phyloP scores from a whole-genome alignment of 2,888 invertebrate species.

The Diplazon laetatorius region DNA sequence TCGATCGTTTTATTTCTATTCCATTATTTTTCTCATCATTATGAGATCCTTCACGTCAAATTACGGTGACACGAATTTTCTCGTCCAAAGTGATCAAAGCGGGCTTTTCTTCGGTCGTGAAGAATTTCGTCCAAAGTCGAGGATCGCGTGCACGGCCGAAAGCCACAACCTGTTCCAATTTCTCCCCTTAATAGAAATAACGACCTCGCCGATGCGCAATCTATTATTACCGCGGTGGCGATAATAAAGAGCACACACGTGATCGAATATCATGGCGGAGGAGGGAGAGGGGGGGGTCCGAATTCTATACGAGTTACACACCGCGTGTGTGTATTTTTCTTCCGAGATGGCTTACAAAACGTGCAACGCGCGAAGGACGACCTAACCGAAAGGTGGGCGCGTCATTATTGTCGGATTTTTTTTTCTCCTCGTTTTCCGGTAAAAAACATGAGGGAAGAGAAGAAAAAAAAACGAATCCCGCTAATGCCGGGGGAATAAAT shows the following conservation, averaged over 20 bases:
- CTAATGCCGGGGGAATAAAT: constrained; percentile 39
- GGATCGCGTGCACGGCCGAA: constrained; percentile 69
- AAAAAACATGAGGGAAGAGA: constrained; percentile 54
- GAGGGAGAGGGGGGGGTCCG: constrained; percentile 12
- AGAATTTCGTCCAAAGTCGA: constrained; percentile 16
- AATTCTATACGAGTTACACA: constrained; percentile 30
- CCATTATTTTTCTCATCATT: no score
- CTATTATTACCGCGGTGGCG: constrained; percentile 47
- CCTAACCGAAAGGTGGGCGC: constrained; percentile 45
- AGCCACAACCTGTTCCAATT: constrained; percentile 74
- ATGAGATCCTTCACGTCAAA: not conserved
- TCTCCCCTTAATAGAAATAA: constrained; percentile 56
- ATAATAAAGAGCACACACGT: constrained; percentile 62
- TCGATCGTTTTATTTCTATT: no score
- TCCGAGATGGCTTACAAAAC: constrained; percentile 30
- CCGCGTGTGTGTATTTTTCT: constrained; percentile 10
- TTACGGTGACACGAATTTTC: not conserved
- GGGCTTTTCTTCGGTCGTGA: constrained; percentile 3
- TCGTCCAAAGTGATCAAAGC: not conserved
- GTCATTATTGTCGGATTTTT: constrained; percentile 58
- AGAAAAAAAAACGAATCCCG: constrained; percentile 15
- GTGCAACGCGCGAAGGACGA: constrained; percentile 35
- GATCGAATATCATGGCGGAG: constrained; percentile 57
- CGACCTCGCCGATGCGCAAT: constrained; percentile 41
- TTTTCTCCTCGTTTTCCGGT: constrained; percentile 25